Evolutionary conservation across 1,140 invertebrate species (phyloP), one percentile per base, ranked within the genome.

Genomic region (Bactericera cockerelli): DNA sequence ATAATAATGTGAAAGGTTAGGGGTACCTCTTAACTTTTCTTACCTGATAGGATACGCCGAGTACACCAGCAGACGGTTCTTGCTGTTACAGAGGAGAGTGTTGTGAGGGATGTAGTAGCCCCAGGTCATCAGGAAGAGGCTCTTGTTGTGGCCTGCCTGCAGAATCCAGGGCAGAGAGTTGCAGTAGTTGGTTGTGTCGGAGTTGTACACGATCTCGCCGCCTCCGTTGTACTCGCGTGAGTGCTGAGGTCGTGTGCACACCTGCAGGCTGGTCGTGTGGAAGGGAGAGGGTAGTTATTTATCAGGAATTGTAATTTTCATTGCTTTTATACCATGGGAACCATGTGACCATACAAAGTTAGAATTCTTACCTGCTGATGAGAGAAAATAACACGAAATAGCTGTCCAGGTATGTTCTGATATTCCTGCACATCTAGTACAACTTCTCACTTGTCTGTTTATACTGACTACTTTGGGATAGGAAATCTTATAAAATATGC

Each of bases 121-220:
- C 59, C 77, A 78, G 4, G 84, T 77, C 69, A 82, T 80, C 11
- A 86, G 67, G 65, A 85, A 86, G 19, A 87, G 71, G 65, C 82
- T 85, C 69, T 84, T 80, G 55, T 79, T 80, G 62, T 83, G 79
- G 63, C 82, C 80, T 1, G 84, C 84, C 66, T 87, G 84, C 55
- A 87, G 83, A 0, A 87, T 69, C 85, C 85, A 87, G 0, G 84
- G 84, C 64, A 84, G 79, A 65, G 83, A 80, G 22, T 82, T 76
- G 67, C 83, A 86, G 26, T 75, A 56, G 70, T 74, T 1, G 72
- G 75, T 19, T 74, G 72, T 14, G 70, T 67, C 66, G n/a, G 72
- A 63, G 0, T 72, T 76, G 54, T 71, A 75, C 10, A 71, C 69
- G 4, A 81, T 65, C 1, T 78, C 76, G 57, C 81, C 84, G 70